Conservation (phyloP, 2,888 invertebrate species). For the Uloborus plumipes region DNA sequence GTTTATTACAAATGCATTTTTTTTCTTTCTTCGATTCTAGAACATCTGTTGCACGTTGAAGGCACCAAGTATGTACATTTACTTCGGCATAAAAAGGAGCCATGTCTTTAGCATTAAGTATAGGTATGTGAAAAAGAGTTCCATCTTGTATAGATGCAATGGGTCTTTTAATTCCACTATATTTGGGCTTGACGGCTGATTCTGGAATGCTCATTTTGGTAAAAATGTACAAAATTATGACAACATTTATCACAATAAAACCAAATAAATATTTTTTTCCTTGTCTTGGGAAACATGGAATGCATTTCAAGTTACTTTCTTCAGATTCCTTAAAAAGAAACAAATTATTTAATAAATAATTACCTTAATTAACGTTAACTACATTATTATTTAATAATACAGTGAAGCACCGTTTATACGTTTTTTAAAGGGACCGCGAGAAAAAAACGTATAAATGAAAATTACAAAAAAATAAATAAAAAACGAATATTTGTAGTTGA, state of each 20-base stretch:
- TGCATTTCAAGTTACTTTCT: conserved; percentile 29
- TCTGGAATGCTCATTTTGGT: conserved; percentile 15
- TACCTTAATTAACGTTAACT: too few relatives aligned
- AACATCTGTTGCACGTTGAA: conserved; percentile 33
- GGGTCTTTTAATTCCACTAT: neutral
- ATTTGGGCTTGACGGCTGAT: conserved; percentile 7
- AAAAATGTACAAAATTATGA: conserved; percentile 37
- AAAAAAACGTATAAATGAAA: too few relatives aligned
- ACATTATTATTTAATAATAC: too few relatives aligned
- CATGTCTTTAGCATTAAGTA: conserved; percentile 48
- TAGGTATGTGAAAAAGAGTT: conserved; percentile 53
- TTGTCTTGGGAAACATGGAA: conserved; percentile 10
- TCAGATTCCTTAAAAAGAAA: conserved; percentile 45
- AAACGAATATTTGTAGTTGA: too few relatives aligned
- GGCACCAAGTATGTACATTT: conserved; percentile 42
- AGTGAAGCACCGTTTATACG: too few relatives aligned
- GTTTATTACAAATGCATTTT: conserved; percentile 39
- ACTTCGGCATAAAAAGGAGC: conserved; percentile 47
- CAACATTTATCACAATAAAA: conserved; percentile 29
- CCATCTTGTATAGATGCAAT: conserved; percentile 33
- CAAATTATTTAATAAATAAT: neutral
- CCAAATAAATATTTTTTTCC: conserved; percentile 40
- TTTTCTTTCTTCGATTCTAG: conserved; percentile 20
- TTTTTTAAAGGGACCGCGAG: too few relatives aligned
- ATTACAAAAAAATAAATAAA: too few relatives aligned